These are phyloP conservation scores for Trididemnum nubilum DNA, from an alignment of 23 tunicate species.

Conservation along the genomic window DNA sequence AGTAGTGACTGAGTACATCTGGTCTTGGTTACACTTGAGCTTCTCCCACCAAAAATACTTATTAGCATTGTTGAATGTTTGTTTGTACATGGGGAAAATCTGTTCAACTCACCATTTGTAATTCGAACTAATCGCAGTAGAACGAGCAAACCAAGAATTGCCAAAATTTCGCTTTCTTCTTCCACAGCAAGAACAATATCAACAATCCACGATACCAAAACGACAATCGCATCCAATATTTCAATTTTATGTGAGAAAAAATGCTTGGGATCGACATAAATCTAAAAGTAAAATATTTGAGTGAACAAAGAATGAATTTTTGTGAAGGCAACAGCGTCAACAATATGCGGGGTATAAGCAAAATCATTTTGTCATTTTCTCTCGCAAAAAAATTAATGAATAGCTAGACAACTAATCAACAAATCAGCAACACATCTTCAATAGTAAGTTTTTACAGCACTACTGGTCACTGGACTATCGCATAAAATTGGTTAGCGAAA, in stretches of 20 bases:
- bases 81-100: too few relatives aligned
- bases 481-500: too few relatives aligned
- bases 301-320: background rate
- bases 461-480: too few relatives aligned
- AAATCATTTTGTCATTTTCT: too few relatives aligned
- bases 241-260: conserved; percentile 80
- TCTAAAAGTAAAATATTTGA: conserved; percentile 30
- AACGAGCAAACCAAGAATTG: conserved; percentile 58
- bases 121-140: conserved; percentile 70
- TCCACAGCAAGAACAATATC: conserved; percentile 59
- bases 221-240: conserved; percentile 83
- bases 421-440: too few relatives aligned
- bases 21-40: too few relatives aligned
- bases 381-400: too few relatives aligned
- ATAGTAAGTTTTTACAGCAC: too few relatives aligned
- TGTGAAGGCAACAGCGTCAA: background rate
- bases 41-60: too few relatives aligned
- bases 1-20: too few relatives aligned
- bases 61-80: too few relatives aligned
- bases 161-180: conserved; percentile 50
- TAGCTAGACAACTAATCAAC: too few relatives aligned
- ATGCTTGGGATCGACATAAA: conserved; percentile 64
- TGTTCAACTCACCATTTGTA: conserved; percentile 68
- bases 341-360: background rate
- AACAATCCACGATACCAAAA: conserved; percentile 64